Percentiles rank a stretch among this genome's conserved stretches.
Conservation (phyloP, 2,113 vertebrate genomes). For the Diadophis punctatus region DNA sequence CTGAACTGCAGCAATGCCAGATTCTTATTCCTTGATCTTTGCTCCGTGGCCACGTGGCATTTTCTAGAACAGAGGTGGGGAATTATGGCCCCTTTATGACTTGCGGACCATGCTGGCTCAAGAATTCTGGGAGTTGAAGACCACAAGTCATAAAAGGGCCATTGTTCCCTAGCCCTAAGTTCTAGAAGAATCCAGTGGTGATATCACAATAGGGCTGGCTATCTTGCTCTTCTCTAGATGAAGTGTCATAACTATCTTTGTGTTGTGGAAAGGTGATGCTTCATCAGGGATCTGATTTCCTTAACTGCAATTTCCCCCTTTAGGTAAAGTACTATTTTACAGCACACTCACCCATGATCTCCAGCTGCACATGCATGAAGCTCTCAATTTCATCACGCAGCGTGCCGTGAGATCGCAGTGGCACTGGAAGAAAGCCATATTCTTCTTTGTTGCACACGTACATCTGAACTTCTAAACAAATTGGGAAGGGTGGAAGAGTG, state of each 20-base stretch:
- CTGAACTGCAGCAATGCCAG: neutral
- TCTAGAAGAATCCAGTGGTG: neutral
- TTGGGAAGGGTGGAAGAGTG: neutral
- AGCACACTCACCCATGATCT: slow-evolving; percentile 79
- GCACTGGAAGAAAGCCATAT: slow-evolving; percentile 84
- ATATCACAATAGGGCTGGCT: neutral
- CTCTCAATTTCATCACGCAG: slow-evolving; percentile 84
- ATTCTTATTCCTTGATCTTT: neutral
- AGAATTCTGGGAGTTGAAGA: neutral
- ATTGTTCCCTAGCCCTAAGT: neutral
- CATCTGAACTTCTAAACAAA: slow-evolving; percentile 83
- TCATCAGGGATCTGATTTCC: neutral
- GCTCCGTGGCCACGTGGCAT: too few species aligned
- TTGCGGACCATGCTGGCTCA: neutral
- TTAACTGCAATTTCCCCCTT: neutral
- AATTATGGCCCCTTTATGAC: neutral
- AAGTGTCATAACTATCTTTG: neutral
- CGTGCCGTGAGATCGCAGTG: slow-evolving; percentile 78
- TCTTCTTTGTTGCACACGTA: slow-evolving; percentile 83
- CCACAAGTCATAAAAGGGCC: neutral
- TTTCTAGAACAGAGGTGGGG: neutral
- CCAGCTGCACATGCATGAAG: slow-evolving; percentile 81
- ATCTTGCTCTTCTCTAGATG: neutral
- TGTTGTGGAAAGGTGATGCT: neutral
- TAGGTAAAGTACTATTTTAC: neutral